phyloP scores from a whole-genome alignment of 2,113 vertebrate genomes.

The Lipophrys pholis region DNA sequence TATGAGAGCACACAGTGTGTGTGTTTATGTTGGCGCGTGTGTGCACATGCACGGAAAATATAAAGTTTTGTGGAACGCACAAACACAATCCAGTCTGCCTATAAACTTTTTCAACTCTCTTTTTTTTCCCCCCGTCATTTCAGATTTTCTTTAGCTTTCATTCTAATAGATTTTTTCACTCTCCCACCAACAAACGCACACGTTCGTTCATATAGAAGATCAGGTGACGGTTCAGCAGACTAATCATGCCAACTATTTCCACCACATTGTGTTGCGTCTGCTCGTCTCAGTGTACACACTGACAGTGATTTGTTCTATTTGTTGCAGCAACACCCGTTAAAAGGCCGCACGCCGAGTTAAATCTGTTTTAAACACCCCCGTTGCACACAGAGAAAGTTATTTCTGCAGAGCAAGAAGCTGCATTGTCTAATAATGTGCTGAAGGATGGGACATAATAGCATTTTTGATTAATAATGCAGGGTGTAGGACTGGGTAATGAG shows the following conservation, averaged over 20 bases:
- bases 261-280: too few species aligned
- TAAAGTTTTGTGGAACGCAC: neutral
- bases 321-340: too few species aligned
- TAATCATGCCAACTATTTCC: too few species aligned
- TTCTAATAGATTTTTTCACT: neutral
- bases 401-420: neutral
- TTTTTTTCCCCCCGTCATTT: neutral
- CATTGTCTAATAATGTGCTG: neutral
- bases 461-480: conserved; percentile 56
- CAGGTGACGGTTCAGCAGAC: too few species aligned
- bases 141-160: conserved; percentile 1
- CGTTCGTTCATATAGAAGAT: neutral
- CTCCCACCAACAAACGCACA: neutral
- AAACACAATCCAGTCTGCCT: conserved; percentile 19
- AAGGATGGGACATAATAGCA: neutral
- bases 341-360: too few species aligned
- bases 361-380: too few species aligned
- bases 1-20: conserved; percentile 42
- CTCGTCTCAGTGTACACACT: too few species aligned
- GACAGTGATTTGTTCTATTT: too few species aligned
- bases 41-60: neutral
- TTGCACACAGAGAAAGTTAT: neutral
- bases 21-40: conserved; percentile 14
- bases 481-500: conserved; percentile 37
- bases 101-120: conserved; percentile 14